A percentile compares a stretch with the other conserved stretches of the same genome.
phyloP scores from a whole-genome alignment of 2,888 invertebrate species.

The Drosophila paracracens region DNA sequence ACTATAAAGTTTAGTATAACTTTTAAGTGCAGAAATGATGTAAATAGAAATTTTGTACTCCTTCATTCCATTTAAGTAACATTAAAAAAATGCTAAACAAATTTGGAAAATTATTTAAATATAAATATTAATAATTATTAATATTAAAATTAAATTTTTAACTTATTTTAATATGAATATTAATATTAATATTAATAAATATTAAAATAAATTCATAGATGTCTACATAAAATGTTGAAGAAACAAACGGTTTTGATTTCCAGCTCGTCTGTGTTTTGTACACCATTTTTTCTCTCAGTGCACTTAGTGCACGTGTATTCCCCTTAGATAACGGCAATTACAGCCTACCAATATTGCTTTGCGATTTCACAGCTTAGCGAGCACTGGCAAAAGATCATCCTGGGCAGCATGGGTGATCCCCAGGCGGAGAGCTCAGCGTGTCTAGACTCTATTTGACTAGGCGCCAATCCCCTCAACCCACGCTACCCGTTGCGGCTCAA shows the following conservation, averaged over 20 bases:
- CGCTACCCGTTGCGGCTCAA: constrained; percentile 13
- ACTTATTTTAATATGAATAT: too few relatives aligned
- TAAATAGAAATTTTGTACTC: neutral
- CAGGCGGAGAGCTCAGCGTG: constrained; percentile 22
- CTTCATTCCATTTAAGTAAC: too few relatives aligned
- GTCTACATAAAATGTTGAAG: neutral
- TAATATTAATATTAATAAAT: too few relatives aligned
- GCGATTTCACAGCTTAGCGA: constrained; percentile 42
- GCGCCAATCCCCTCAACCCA: neutral
- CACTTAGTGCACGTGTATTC: neutral
- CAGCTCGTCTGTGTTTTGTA: neutral
- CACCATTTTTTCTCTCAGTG: neutral
- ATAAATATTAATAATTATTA: too few relatives aligned
- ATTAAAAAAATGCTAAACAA: too few relatives aligned
- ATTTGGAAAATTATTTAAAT: too few relatives aligned
- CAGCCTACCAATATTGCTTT: constrained; percentile 30
- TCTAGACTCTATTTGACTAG: constrained; percentile 44
- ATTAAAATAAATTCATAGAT: neutral
- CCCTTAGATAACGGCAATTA: constrained; percentile 32
- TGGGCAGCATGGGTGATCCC: constrained; percentile 22
- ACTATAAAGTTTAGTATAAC: neutral
- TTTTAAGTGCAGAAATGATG: neutral
- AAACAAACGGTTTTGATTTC: neutral
- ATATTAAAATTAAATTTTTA: too few relatives aligned
- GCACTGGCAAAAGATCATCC: constrained; percentile 17